Evolutionary conservation across 2,888 invertebrate genomes (phyloP).

Genomic region (Drosophila mettleri): DNA sequence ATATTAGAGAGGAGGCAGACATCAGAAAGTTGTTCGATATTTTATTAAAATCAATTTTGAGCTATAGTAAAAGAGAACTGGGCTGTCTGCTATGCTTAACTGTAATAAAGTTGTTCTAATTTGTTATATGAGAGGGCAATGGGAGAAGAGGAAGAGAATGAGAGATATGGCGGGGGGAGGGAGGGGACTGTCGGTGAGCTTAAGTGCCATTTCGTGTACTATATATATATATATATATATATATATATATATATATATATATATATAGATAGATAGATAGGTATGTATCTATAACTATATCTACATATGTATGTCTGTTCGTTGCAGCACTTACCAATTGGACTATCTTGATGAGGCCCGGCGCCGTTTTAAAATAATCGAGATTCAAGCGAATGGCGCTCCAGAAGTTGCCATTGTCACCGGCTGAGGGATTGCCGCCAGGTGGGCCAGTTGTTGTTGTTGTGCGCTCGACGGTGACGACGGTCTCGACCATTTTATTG

Average conservation of each 20-base stretch:
- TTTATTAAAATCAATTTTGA: not conserved
- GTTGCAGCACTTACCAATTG: constrained; percentile 91
- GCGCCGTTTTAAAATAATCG: constrained; percentile 92
- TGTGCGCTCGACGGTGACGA: constrained; percentile 91
- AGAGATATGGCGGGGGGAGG: not conserved
- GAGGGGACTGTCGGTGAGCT: not conserved
- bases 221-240: not conserved
- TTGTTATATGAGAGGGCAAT: not conserved
- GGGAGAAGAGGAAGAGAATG: not conserved
- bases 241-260: not conserved
- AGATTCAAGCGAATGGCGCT: constrained; percentile 91
- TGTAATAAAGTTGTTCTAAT: constrained; percentile 1
- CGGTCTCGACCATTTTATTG: constrained; percentile 92
- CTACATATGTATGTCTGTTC: too few species aligned
- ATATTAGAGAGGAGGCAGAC: too few species aligned
- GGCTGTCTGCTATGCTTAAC: not conserved
- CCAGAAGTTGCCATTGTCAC: constrained; percentile 85
- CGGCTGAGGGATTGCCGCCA: constrained; percentile 66
- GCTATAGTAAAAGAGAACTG: not conserved
- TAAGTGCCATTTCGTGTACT: constrained; percentile 1
- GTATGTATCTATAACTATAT: not conserved
- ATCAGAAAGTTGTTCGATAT: not conserved
- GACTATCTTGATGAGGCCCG: constrained; percentile 92
- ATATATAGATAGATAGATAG: not conserved
- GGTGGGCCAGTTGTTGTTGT: constrained; percentile 85